Percentiles rank a stretch among this genome's conserved stretches.
phyloP scores from a whole-genome alignment of 92 coral and sea anemone species.

The Zoanthus sansibaricus region DNA sequence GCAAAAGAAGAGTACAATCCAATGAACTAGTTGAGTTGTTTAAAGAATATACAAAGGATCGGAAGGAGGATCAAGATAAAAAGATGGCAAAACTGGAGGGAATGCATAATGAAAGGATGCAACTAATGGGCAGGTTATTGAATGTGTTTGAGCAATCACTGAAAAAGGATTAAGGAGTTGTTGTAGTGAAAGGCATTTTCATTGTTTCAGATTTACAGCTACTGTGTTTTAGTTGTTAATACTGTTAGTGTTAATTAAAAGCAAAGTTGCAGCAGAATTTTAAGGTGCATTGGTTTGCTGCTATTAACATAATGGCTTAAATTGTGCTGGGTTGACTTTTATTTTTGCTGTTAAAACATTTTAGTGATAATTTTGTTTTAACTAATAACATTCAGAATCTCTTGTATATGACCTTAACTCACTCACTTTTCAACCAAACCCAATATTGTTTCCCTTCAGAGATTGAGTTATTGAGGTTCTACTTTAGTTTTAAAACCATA shows the following conservation, averaged over 20 bases:
- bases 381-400: no score
- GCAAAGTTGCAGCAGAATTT: background rate
- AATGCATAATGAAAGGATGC: constrained; percentile 59
- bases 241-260: background rate
- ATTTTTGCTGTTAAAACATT: no score
- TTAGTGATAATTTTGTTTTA: no score
- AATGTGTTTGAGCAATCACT: no score
- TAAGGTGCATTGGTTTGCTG: background rate
- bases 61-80: constrained; percentile 49
- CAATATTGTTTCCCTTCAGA: no score
- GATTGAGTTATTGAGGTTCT: no score
- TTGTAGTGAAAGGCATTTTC: background rate
- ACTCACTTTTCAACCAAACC: no score
- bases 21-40: constrained; percentile 56
- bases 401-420: no score
- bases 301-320: background rate
- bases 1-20: background rate
- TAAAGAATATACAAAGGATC: constrained; percentile 48
- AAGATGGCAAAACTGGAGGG: constrained; percentile 55
- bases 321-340: background rate
- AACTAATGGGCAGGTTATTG: constrained; percentile 34
- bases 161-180: no score
- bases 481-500: no score
- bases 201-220: background rate
- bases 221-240: background rate